Conservation (phyloP, 2,113 vertebrate species). For the Anthoscopus minutus region DNA sequence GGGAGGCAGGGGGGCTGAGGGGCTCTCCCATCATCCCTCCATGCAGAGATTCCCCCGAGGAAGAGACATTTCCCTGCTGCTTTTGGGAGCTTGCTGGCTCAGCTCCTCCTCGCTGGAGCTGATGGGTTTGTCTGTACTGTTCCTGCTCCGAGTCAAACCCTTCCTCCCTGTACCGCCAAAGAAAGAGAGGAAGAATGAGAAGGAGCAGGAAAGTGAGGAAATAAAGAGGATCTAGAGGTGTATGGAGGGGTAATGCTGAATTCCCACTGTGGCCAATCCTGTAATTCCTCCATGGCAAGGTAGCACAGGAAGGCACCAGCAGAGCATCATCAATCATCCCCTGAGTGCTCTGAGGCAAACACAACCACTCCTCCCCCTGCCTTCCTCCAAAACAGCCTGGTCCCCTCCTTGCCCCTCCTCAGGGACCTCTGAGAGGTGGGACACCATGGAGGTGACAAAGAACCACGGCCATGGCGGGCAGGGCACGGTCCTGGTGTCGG, state of each 20-base stretch:
- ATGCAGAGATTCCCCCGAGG: background rate
- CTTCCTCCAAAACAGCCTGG: background rate
- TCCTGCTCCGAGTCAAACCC: background rate
- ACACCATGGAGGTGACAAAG: background rate
- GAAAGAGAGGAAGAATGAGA: background rate
- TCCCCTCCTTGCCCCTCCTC: background rate
- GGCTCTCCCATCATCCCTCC: background rate
- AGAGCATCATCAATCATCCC: accelerated
- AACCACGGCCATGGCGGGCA: accelerated
- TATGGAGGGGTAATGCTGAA: accelerated
- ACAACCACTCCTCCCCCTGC: background rate
- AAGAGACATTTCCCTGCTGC: background rate
- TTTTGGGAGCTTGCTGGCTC: background rate
- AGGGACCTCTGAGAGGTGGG: background rate
- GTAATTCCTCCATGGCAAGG: accelerated
- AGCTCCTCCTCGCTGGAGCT: background rate
- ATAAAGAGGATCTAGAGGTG: background rate
- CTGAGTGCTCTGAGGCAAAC: background rate
- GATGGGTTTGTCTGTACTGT: background rate
- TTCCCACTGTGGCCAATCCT: accelerated
- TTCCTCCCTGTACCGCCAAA: background rate
- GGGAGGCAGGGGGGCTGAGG: background rate
- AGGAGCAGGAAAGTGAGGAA: background rate
- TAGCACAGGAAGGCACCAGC: background rate
- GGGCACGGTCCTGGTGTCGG: background rate